Base-by-base conservation (phyloP, 2,888 invertebrate species). In the Fragum fragum region DNA sequence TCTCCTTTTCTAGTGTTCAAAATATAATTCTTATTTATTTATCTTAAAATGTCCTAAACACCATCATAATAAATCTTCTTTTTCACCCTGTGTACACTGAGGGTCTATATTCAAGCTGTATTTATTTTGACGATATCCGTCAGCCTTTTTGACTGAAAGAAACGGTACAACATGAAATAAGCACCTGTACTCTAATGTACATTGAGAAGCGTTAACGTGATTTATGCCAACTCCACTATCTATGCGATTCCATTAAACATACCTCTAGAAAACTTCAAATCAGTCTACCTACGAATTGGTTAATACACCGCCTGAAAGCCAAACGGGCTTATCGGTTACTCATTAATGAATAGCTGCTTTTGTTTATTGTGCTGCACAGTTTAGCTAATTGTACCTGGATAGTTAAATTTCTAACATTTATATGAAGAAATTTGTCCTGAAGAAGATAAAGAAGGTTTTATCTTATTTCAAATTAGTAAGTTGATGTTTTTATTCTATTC, bases 161-260 rank as follows among this genome's bases (percentile, higher is more conserved):
- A n/a, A n/a, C n/a, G n/a, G n/a, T n/a, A n/a, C n/a, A n/a, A n/a
- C n/a, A n/a, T n/a, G n/a, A n/a, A n/a, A n/a, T n/a, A n/a, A n/a
- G 39, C 47, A 47, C 47, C 47, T 47, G 47, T 47, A 47, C n/a
- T n/a, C n/a, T n/a, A n/a, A n/a, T 36, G 32, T 36, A 47, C n/a
- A n/a, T 9, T 47, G 47, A 9, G 16, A 47, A 47, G 47, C n/a
- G 47, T 47, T 47, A 9, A 47, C 47, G n/a, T n/a, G 47, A 47
- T 47, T 47, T 47, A 47, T 47, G 47, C 47, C 14, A n/a, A 47
- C 47, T 14, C n/a, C 18, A 18, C 47, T 47, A 47, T 47, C 47
- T 47, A 47, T 47, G n/a, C 47, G 47, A 47, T 47, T 47, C 47
- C 47, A 47, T 47, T 47, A 47, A 47, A 47, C 47, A 47, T 47